These are phyloP conservation scores for Napeogenes inachia DNA, from an alignment of 2,888 invertebrate genomes.

Conservation along the genomic window DNA sequence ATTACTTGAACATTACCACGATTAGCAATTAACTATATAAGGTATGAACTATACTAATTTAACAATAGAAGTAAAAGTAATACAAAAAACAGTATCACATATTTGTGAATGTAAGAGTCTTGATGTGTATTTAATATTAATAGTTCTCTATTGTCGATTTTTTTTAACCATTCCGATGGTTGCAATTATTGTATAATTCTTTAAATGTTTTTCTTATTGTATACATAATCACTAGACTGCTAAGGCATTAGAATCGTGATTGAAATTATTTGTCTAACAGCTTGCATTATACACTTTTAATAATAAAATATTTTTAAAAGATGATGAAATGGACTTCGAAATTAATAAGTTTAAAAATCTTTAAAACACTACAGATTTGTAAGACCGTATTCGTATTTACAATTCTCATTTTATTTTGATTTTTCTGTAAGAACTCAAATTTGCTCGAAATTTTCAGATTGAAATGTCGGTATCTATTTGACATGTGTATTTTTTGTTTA, in stretches of 20 bases:
- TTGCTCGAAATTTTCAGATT: slow-evolving; percentile 7
- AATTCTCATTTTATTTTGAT: not conserved
- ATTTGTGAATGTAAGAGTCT: too few relatives aligned
- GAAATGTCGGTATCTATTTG: slow-evolving; percentile 38
- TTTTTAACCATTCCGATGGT: slow-evolving; percentile 23
- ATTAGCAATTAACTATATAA: not conserved
- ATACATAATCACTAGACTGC: not conserved
- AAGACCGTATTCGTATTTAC: too few relatives aligned
- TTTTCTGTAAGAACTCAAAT: not conserved
- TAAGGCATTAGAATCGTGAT: not conserved
- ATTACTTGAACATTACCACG: slow-evolving; percentile 8
- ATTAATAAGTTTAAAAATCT: too few relatives aligned
- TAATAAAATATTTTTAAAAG: too few relatives aligned
- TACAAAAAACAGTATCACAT: too few relatives aligned
- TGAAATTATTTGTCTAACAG: not conserved
- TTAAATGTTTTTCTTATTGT: not conserved
- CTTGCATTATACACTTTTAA: too few relatives aligned
- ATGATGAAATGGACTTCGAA: too few relatives aligned
- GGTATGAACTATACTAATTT: not conserved
- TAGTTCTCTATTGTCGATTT: not conserved
- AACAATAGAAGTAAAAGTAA: too few relatives aligned
- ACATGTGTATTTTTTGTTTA: slow-evolving; percentile 60
- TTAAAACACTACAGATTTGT: too few relatives aligned
- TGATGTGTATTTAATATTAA: slow-evolving; percentile 17
- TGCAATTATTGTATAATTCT: slow-evolving; percentile 10